Percentiles rank a stretch among this genome's conserved stretches.
Conservation (phyloP, 2,797 vertebrate species). For the Epinephelus awoara region DNA sequence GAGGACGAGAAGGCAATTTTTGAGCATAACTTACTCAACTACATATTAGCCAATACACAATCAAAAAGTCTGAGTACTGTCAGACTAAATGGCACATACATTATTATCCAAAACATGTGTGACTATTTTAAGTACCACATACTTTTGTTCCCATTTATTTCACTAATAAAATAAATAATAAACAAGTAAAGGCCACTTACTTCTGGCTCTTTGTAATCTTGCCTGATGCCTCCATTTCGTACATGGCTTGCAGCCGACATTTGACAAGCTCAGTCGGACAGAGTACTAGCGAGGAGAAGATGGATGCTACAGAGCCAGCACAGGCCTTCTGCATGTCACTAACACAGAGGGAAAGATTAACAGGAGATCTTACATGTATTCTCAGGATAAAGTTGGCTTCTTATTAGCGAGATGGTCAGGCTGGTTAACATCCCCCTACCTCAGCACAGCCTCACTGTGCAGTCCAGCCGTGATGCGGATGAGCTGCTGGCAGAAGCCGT, state of each 20-base stretch:
- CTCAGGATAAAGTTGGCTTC: background rate
- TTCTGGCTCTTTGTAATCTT: slow-evolving; percentile 91
- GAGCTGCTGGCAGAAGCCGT: slow-evolving; percentile 96
- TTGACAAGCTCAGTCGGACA: slow-evolving; percentile 98
- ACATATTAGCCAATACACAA: background rate
- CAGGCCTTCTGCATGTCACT: slow-evolving; percentile 96
- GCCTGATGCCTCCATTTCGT: slow-evolving; percentile 93
- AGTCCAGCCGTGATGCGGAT: slow-evolving; percentile 87
- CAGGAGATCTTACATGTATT: background rate
- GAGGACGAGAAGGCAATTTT: too few species aligned
- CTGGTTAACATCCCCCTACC: slow-evolving; percentile 80
- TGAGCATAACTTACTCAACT: too few species aligned
- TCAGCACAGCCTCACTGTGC: slow-evolving; percentile 87
- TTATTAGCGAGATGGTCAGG: background rate
- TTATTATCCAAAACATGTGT: too few species aligned
- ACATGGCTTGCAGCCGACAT: slow-evolving; percentile 97
- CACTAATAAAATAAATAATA: too few species aligned
- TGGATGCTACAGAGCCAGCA: slow-evolving; percentile 94
- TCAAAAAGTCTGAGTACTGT: too few species aligned
- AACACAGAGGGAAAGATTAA: slow-evolving; percentile 49
- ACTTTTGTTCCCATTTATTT: too few species aligned
- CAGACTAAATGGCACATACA: background rate
- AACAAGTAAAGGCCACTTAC: slow-evolving; percentile 82
- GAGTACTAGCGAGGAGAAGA: slow-evolving; percentile 94
- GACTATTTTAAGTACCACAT: too few species aligned